Conservation (phyloP, 2,797 vertebrate genomes). For the Spondyliosoma cantharus region DNA sequence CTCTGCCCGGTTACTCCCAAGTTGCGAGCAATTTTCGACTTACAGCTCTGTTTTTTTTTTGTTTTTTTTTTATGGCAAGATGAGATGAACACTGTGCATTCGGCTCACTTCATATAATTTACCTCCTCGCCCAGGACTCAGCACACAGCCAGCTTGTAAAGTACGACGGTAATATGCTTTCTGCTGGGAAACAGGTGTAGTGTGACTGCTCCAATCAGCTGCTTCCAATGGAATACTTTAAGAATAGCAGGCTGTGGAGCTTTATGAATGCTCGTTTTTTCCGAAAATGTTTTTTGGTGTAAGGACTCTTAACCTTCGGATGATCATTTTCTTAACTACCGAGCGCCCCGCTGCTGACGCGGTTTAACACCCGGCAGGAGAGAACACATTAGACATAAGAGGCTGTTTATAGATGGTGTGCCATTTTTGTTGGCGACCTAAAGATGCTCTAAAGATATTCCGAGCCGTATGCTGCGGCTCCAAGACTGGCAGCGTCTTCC, state of each 20-base stretch:
- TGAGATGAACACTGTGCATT: slow-evolving; percentile 20
- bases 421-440: neutral
- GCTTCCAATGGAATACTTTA: slow-evolving; percentile 18
- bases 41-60: slow-evolving; percentile 10
- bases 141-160: slow-evolving; percentile 41
- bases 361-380: neutral
- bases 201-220: slow-evolving; percentile 43
- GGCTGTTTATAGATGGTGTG: neutral
- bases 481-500: too few species aligned
- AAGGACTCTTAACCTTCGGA: neutral
- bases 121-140: slow-evolving; percentile 5
- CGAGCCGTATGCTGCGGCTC: neutral
- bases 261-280: slow-evolving; percentile 4
- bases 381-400: neutral
- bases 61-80: neutral
- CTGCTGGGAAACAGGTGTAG: slow-evolving; percentile 44
- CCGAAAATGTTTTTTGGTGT: slow-evolving; percentile 1
- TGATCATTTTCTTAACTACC: neutral
- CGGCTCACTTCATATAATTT: slow-evolving; percentile 19
- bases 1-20: neutral
- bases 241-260: neutral
- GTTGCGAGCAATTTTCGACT: neutral
- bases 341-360: neutral
- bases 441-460: neutral
- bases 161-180: slow-evolving; percentile 11